These are phyloP conservation scores for Nasonovia ribisnigri DNA, from an alignment of 2,888 invertebrate genomes.

Conservation along the genomic window DNA sequence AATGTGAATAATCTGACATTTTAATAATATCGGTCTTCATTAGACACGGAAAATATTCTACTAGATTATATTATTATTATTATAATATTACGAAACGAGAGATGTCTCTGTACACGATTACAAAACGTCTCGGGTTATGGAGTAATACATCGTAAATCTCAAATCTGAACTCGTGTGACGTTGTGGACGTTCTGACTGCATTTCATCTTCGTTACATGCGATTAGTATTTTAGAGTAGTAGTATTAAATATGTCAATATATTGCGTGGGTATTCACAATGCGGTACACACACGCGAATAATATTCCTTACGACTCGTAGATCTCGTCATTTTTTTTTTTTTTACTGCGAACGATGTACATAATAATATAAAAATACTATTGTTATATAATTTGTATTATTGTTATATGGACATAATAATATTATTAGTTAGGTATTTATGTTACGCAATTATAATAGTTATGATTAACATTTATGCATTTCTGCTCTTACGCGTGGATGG, in stretches of 20 bases:
- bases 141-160: not conserved
- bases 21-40: not conserved
- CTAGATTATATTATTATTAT: not conserved
- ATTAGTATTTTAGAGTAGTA: not conserved
- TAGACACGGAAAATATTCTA: not conserved
- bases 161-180: not conserved
- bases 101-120: not conserved
- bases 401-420: not conserved
- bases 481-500: not conserved
- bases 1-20: slow-evolving; percentile 11
- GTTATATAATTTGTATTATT: not conserved
- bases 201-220: not conserved
- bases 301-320: not conserved
- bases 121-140: not conserved
- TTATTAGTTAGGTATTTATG: not conserved
- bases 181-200: not conserved
- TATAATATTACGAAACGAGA: not conserved
- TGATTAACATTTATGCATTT: not conserved
- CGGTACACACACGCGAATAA: not conserved
- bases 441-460: not conserved
- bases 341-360: not conserved
- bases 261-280: not conserved
- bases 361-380: not conserved
- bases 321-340: not conserved
- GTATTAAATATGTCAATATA: not conserved